A percentile compares a stretch with the other conserved stretches of the same genome.
These are phyloP conservation scores for Chrysemys picta DNA, from an alignment of 2,113 vertebrate species.

Conservation along the genomic window DNA sequence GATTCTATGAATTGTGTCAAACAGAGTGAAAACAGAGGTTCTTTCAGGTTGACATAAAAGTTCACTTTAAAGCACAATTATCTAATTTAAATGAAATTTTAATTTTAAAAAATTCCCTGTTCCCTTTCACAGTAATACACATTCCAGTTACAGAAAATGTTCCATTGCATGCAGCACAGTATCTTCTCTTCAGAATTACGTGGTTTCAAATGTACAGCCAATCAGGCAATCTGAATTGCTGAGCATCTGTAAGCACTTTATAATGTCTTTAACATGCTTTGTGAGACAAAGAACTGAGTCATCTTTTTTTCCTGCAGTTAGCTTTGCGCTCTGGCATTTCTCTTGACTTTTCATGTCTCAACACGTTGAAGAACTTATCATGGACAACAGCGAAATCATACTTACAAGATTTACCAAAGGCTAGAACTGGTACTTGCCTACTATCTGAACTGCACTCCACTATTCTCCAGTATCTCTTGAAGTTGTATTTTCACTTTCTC, in stretches of 20 bases:
- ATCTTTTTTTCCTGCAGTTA: slow-evolving; percentile 55
- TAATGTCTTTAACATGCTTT: slow-evolving; percentile 53
- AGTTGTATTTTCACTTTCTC: slow-evolving; percentile 19
- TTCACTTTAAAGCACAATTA: background rate
- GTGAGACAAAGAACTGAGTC: slow-evolving; percentile 53
- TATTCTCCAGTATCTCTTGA: slow-evolving; percentile 19
- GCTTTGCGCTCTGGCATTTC: slow-evolving; percentile 63
- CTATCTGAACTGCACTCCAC: slow-evolving; percentile 16
- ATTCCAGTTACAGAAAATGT: slow-evolving; percentile 26
- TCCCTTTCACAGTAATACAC: background rate
- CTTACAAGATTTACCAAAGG: slow-evolving; percentile 52
- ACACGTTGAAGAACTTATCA: slow-evolving; percentile 56
- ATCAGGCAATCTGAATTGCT: slow-evolving; percentile 48
- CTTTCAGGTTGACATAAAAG: background rate
- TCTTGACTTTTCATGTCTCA: slow-evolving; percentile 65
- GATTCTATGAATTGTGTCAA: background rate
- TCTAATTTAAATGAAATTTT: background rate
- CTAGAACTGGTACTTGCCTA: slow-evolving; percentile 5
- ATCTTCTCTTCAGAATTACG: slow-evolving; percentile 48
- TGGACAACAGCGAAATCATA: slow-evolving; percentile 54
- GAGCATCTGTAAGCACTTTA: slow-evolving; percentile 62
- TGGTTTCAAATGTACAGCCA: slow-evolving; percentile 70
- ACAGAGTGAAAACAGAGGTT: background rate
- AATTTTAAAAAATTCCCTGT: background rate
- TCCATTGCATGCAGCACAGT: slow-evolving; percentile 24